Base-by-base conservation (phyloP, 2,113 vertebrate species). In the Sander vitreus region DNA sequence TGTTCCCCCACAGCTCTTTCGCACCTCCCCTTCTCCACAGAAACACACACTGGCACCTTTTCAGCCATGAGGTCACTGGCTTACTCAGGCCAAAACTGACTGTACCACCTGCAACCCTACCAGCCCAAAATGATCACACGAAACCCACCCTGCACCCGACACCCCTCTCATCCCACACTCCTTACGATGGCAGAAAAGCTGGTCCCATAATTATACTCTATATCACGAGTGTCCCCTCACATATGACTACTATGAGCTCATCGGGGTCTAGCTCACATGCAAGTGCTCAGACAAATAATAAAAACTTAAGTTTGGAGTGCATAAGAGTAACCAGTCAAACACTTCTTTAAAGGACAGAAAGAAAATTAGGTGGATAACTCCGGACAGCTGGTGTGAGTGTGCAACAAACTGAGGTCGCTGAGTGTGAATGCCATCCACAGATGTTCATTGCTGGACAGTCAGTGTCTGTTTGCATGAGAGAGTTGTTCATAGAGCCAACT, bases 341-440 rank as follows among this genome's bases (percentile, higher is more conserved):
- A 66, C 36, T 73, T 90, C 25, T 86, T 72, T 59, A 13, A 63
- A 64, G 55, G 74, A 79, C 70, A 30, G 48, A 80, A 55, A 76
- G 23, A 50, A 73, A 72, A 39, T 63, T 19, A 73, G 66, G 43
- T 67, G 74, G 73, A 88, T 50, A 51, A 57, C 57, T 75, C 70
- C 47, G 73, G 69, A 73, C 85, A 91, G 84, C 77, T 82, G 85
- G 72, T 65, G 70, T 70, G 77, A 83, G 78, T 73, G 79, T 70
- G 78, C 78, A 73, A 69, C 75, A 72, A 30, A 36, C 53, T 54
- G 69, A 81, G 70, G 50, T 75, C 84, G 79, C 81, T 14, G 76
- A 78, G 84, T 68, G 83, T 90, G 85, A 91, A 91, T 89, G 91
- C 81, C 88, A 90, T 84, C 81, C 85, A 81, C 92, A 92, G 86